Conservation (phyloP, 2,797 vertebrate genomes). For the Coilia nasus region DNA sequence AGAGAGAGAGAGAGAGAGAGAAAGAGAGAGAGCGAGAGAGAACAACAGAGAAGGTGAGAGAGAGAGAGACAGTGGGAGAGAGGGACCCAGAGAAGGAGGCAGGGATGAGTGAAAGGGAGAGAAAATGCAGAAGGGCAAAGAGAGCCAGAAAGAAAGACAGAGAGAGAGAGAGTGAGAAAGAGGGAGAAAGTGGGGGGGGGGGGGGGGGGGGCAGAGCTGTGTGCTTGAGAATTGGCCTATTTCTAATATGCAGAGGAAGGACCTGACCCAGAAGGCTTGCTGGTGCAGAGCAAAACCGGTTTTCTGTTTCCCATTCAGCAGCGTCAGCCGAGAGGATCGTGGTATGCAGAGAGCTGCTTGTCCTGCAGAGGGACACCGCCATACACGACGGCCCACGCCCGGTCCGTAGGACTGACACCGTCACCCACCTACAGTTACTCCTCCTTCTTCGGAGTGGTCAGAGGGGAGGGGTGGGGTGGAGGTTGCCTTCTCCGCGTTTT, state of each 20-base stretch:
- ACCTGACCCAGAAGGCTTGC: neutral
- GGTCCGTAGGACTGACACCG: neutral
- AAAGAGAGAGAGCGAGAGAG: neutral
- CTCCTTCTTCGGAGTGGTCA: neutral
- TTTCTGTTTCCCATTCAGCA: neutral
- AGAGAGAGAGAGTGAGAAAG: neutral
- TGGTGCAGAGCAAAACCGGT: neutral
- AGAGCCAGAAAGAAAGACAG: neutral
- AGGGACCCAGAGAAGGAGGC: neutral
- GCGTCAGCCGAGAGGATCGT: neutral
- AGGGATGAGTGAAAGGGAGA: neutral
- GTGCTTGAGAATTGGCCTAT: neutral
- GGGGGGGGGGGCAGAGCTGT: neutral
- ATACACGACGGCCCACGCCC: neutral
- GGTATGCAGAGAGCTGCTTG: neutral
- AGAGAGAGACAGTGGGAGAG: neutral
- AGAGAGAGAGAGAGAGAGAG: neutral
- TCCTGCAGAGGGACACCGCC: neutral
- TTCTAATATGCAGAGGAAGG: neutral
- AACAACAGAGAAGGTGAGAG: neutral
- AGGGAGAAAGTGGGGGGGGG: neutral
- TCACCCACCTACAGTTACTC: neutral
- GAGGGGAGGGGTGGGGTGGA: neutral
- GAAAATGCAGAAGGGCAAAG: neutral
- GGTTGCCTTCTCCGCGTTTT: constrained; percentile 6